These are phyloP conservation scores for Chaenocephalus aceratus DNA, from an alignment of 2,113 vertebrate genomes.

Conservation along the genomic window DNA sequence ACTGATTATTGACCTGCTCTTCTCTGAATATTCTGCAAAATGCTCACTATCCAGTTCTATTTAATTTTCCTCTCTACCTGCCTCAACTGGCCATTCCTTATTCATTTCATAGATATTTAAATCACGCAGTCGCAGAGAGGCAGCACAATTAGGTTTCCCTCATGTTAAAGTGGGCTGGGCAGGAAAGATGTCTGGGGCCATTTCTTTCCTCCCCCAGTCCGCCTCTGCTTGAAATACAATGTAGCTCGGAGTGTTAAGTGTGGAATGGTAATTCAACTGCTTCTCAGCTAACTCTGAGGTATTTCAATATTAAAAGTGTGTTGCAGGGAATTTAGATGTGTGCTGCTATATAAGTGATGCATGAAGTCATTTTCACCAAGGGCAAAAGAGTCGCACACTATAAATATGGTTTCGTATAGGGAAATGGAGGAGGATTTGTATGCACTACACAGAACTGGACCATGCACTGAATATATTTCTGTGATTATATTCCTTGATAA, in stretches of 20 bases:
- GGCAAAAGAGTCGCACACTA: conserved; percentile 74
- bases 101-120: conserved; percentile 52
- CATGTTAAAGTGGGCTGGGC: conserved; percentile 52
- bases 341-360: conserved; percentile 72
- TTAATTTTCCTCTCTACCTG: conserved; percentile 37
- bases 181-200: conserved; percentile 37
- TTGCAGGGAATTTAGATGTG: conserved; percentile 71
- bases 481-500: conserved; percentile 45
- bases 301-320: conserved; percentile 73
- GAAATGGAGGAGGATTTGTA: conserved; percentile 67
- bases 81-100: conserved; percentile 20
- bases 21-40: conserved; percentile 54
- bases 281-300: conserved; percentile 58
- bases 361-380: conserved; percentile 82
- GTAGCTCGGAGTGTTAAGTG: conserved; percentile 60
- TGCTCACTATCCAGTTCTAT: conserved; percentile 15
- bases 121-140: conserved; percentile 36
- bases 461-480: conserved; percentile 61
- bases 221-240: conserved; percentile 59
- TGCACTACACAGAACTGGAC: conserved; percentile 39
- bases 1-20: conserved; percentile 66
- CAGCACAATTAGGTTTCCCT: conserved; percentile 57
- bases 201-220: conserved; percentile 14
- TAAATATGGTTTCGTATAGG: conserved; percentile 51
- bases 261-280: conserved; percentile 69